Conservation (phyloP, 64 coral and sea anemone genomes). For the Exaiptasia diaphana region DNA sequence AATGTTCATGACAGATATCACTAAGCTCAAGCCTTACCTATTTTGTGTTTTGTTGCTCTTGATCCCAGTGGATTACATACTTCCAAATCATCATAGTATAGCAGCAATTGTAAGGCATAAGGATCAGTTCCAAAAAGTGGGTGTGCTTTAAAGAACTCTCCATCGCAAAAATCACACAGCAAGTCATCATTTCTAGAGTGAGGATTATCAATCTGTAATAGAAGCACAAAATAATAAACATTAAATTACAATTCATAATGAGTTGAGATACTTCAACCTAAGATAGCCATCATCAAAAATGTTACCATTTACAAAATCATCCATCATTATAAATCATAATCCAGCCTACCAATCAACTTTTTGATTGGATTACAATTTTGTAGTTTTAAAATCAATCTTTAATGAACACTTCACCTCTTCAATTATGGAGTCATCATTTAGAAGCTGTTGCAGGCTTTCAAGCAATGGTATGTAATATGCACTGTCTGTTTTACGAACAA, state of each 20-base stretch:
- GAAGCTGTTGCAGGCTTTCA: constrained; percentile 48
- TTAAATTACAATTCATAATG: background rate
- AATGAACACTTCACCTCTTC: background rate
- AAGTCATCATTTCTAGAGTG: constrained; percentile 11
- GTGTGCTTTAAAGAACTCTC: constrained; percentile 1
- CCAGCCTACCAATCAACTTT: no score
- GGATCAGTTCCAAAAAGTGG: constrained; percentile 49
- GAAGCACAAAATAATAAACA: background rate
- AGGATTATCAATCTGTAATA: constrained; percentile 35
- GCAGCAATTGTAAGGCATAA: constrained; percentile 52
- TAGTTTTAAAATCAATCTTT: background rate
- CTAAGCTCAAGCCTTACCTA: constrained; percentile 16
- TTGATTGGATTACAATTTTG: background rate
- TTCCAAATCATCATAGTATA: constrained; percentile 73
- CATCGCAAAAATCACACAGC: constrained; percentile 47
- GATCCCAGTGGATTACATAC: constrained; percentile 54
- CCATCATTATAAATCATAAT: no score
- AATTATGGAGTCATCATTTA: constrained; percentile 35
- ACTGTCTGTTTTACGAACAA: constrained; percentile 30
- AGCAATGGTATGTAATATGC: constrained; percentile 36
- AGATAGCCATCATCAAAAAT: no score
- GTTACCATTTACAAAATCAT: no score
- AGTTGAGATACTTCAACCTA: no score
- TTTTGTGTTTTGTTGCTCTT: constrained; percentile 44
- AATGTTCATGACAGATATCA: background rate